Evolutionary conservation across 1,140 invertebrate genomes (phyloP).

Genomic region (Sycophila sp.): DNA sequence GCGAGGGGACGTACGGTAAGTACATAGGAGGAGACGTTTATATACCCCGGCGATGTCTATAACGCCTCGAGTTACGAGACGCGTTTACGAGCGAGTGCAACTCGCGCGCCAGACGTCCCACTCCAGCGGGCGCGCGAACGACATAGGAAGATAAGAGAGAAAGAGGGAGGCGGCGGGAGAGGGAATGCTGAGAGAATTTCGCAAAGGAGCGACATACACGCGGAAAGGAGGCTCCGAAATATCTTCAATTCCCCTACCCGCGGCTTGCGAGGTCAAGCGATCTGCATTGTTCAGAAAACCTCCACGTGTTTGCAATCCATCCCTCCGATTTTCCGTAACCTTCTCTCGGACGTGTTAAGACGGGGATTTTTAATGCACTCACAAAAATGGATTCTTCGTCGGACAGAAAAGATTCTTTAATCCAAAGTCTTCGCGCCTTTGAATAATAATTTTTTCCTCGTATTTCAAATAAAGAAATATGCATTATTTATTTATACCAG

Average conservation of each 20-base stretch:
- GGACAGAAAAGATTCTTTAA: too few species aligned
- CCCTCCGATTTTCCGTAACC: too few species aligned
- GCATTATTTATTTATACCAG: too few species aligned
- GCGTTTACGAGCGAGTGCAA: conserved; percentile 66
- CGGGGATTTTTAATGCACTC: too few species aligned
- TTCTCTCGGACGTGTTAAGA: too few species aligned
- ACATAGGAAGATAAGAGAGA: neutral
- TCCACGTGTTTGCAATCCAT: too few species aligned
- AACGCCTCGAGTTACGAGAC: conserved; percentile 67
- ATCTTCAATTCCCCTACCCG: conserved; percentile 33
- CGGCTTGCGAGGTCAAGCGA: too few species aligned
- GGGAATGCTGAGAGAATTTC: conserved; percentile 4
- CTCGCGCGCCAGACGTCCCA: conserved; percentile 61
- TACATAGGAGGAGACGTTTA: conserved; percentile 68
- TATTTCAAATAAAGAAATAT: too few species aligned
- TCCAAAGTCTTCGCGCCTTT: too few species aligned
- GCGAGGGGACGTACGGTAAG: conserved; percentile 51
- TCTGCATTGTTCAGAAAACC: too few species aligned
- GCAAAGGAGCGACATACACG: conserved; percentile 23
- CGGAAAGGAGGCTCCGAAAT: conserved; percentile 46
- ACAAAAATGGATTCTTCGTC: too few species aligned
- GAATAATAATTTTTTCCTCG: too few species aligned
- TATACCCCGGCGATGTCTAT: conserved; percentile 67
- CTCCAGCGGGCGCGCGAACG: neutral
- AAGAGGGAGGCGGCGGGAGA: neutral